A percentile compares a stretch with the other conserved stretches of the same genome.
phyloP scores from a whole-genome alignment of 2,113 vertebrate genomes.

The Austrofundulus limnaeus region DNA sequence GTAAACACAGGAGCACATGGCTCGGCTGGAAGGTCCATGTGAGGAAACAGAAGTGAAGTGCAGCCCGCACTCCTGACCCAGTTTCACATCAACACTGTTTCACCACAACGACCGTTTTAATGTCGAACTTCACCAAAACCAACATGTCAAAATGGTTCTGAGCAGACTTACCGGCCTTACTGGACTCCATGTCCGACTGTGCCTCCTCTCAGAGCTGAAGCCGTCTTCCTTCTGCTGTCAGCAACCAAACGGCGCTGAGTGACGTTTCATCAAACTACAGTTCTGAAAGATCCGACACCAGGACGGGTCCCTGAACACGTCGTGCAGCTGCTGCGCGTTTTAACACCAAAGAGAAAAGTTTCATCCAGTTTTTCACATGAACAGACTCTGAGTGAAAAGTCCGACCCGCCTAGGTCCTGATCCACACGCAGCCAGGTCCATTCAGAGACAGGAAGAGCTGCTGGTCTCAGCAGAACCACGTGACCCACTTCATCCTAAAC shows the following conservation, averaged over 20 bases:
- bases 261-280: neutral
- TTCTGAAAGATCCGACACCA: too few species aligned
- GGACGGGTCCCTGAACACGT: too few species aligned
- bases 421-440: neutral
- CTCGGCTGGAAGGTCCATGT: constrained; percentile 84
- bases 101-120: neutral
- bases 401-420: neutral
- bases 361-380: too few species aligned
- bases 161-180: constrained; percentile 74
- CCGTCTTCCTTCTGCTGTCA: constrained; percentile 66
- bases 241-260: constrained; percentile 68
- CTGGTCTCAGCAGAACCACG: constrained; percentile 57
- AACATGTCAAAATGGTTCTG: neutral
- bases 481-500: constrained; percentile 71
- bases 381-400: neutral
- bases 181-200: constrained; percentile 71
- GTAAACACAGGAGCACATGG: constrained; percentile 92
- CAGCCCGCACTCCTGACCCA: constrained; percentile 54
- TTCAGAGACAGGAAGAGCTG: constrained; percentile 15
- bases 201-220: constrained; percentile 55
- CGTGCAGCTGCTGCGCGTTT: too few species aligned
- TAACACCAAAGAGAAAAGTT: too few species aligned
- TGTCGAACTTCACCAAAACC: neutral
- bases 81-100: neutral
- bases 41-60: constrained; percentile 71